Base-by-base conservation (phyloP, 1,140 invertebrate genomes). In the Whitmania pigra region DNA sequence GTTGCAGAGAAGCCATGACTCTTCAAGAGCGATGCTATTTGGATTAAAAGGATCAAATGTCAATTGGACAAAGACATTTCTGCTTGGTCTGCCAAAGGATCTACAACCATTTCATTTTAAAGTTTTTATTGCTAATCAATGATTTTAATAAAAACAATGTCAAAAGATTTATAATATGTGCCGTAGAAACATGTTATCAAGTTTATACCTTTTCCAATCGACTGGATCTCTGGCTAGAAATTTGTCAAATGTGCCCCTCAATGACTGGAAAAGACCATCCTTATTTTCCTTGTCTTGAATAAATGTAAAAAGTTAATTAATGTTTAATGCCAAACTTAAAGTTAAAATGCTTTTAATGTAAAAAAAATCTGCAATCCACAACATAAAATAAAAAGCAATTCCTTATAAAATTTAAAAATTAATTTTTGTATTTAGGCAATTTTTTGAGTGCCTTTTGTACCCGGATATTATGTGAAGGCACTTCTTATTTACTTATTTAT, bases 11-110 rank as follows among this genome's bases (percentile, higher is more conserved):
- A 77, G 77, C 83, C 87, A 88, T 76, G 87, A 85, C 75, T 87
- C 87, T 75, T 90, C 89, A 67, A 85, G 82, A 22, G 88, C 87
- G 31, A 90, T 79, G 74, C 88, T 85, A 67, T 82, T 82, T 54
- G 83, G 80, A 77, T 82, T 78, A 82, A 92, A 94, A 71, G 89
- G 89, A 53, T 91, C 86, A 83, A 95, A 94, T 74, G 87, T 88
- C 40, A 89, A 90, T 77, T 90, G 88, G 57, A 96, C 85, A 78
- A 89, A 88, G 36, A 97, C 80, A 31, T 76, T 78, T 66, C 81
- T 79, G 9, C 82, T 76, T 29, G 79, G 75, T 72, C 83, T 73
- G 20, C 82, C 92, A 82, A 81, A 83, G n/a, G 82, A 82, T 72
- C 83, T 83, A 69, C 11, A 77, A 72, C 72, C 15, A 71, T 36